These are phyloP conservation scores for Mobula birostris DNA, from an alignment of 2,113 vertebrate genomes.

Conservation along the genomic window DNA sequence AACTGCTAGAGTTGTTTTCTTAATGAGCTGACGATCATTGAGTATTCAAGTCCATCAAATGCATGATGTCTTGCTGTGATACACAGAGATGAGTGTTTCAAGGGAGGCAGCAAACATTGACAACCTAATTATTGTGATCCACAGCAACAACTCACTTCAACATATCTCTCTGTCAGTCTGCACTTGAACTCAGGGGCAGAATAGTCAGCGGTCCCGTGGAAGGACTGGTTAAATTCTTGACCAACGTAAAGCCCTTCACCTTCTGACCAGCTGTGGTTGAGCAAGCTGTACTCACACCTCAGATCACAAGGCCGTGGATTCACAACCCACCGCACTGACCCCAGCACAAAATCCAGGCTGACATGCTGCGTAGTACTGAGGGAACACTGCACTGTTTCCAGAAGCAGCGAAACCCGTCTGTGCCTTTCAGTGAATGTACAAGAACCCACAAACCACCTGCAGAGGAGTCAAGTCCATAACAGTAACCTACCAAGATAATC, in stretches of 20 bases:
- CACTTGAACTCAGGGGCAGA: no score
- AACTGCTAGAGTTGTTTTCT: background rate
- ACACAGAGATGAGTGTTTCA: background rate
- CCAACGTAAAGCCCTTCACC: no score
- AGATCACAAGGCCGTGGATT: no score
- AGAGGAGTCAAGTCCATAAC: background rate
- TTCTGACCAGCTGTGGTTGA: no score
- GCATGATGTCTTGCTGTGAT: background rate
- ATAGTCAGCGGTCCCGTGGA: no score
- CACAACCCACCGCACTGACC: no score
- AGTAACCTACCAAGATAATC: background rate
- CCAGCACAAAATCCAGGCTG: background rate
- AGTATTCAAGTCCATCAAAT: constrained; percentile 6
- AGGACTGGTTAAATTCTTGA: no score
- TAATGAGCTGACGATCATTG: constrained; percentile 1
- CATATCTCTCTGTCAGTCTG: background rate
- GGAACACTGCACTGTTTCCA: background rate
- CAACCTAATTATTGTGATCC: background rate
- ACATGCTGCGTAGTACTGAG: background rate
- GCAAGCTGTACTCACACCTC: no score
- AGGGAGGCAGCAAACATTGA: background rate
- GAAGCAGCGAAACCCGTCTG: background rate
- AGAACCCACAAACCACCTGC: background rate
- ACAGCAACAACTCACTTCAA: constrained; percentile 5
- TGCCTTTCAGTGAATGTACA: no score